Conservation (phyloP, 2,888 invertebrate genomes). For the Hirtodrosophila duncani region DNA sequence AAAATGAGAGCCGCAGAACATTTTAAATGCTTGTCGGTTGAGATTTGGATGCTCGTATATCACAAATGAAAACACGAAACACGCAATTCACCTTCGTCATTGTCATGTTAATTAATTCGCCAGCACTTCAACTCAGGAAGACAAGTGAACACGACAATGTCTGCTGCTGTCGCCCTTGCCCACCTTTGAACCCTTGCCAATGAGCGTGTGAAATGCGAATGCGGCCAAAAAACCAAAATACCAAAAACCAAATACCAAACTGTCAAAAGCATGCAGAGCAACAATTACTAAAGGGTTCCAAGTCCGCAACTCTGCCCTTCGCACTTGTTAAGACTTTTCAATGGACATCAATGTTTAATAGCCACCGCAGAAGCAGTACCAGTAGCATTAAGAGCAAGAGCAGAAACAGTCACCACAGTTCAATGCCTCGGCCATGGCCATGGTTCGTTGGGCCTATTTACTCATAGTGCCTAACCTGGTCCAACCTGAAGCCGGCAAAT, state of each 20-base stretch:
- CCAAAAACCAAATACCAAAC: conserved; percentile 11
- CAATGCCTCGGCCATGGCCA: conserved; percentile 54
- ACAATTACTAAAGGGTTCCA: conserved; percentile 29
- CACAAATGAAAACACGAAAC: conserved; percentile 41
- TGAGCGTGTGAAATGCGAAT: conserved; percentile 19
- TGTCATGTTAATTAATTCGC: conserved; percentile 74
- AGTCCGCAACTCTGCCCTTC: conserved; percentile 22
- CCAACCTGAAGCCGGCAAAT: conserved; percentile 30
- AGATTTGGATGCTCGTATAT: too few species aligned
- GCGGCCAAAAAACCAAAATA: neutral
- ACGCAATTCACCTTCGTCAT: conserved; percentile 74
- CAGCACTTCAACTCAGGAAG: conserved; percentile 59
- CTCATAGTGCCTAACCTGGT: too few species aligned
- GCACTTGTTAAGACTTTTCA: conserved; percentile 64
- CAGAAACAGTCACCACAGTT: conserved; percentile 44
- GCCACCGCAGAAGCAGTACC: conserved; percentile 15
- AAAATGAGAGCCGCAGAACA: conserved; percentile 5
- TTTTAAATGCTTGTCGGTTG: conserved; percentile 18
- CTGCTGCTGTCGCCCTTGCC: conserved; percentile 18
- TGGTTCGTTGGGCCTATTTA: conserved; percentile 53
- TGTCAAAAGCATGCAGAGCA: conserved; percentile 58
- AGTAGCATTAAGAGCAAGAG: conserved; percentile 11
- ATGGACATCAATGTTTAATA: conserved; percentile 63
- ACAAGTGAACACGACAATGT: conserved; percentile 49
- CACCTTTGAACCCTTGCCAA: conserved; percentile 33